Evolutionary conservation across 2,888 invertebrate genomes (phyloP), one percentile per base, ranked within the genome.

Genomic region (Trichogramma evanescens): DNA sequence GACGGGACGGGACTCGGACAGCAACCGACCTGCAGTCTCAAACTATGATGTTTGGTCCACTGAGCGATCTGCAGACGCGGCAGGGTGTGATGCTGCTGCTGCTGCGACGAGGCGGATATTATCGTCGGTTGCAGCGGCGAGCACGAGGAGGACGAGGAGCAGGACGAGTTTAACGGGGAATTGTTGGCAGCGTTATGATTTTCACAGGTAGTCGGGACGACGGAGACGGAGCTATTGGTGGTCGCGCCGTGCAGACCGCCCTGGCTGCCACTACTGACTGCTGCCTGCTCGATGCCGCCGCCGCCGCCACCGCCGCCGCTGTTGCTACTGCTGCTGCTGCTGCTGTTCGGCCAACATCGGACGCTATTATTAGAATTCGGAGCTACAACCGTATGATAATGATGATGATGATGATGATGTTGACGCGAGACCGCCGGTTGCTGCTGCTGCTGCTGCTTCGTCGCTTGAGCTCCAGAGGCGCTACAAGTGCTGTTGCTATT

Each of bases 301-400:
- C 26, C 26, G 26, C 26, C 26, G 26, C 26, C 26, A 2, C 26
- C 26, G 26, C 26, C 3, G 26, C 3, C 2, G 26, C 3, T 26
- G 3, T 2, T 26, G 26, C 26, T 13, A n/a, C n/a, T 13, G n/a
- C 48, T n/a, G n/a, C 48, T 13, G 48, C 48, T 48, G 48, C 48
- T 68, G 69, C 64, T 71, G 70, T 72, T 71, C 67, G 70, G 68
- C 72, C 70, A 70, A 69, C 71, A 72, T 66, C 72, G 72, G 71
- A 73, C 72, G 70, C 58, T 66, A 72, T 76, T 75, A 76, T 74
- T 76, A 75, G 75, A 68, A 66, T 68, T 68, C 65, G 70, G 67
- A 38, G 57, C n/a, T 7, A 58, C 65, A 62, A 46, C 62, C 64
- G 40, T 42, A 26, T 38, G 63, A 51, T 41, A 54, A 42, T 49